Evolutionary conservation across 2,797 vertebrate species (phyloP), one percentile per base, ranked within the genome.

Genomic region (Buceros bicornis): DNA sequence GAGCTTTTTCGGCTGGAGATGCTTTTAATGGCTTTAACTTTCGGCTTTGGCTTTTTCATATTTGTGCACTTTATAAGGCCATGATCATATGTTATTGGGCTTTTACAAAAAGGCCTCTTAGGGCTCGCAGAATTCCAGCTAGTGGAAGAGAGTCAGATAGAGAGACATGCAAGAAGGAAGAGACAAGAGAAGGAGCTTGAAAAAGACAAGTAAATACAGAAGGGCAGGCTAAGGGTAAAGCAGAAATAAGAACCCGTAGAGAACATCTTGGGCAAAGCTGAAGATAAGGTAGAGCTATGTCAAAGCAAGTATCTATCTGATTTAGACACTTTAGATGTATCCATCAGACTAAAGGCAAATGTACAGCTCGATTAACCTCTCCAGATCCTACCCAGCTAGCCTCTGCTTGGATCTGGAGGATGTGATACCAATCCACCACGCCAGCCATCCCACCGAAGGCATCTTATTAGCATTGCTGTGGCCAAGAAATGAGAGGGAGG

Each of bases 91-190:
- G 95, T 94, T 91, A 93, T 66, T 77, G 29, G 51, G 16, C 60
- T 91, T 93, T 84, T 92, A 54, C 84, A 66, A 86, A 76, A 93
- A 91, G 53, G 37, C n/a, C 61, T 85, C 56, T 70, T 48, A 89
- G 56, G 74, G 57, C 76, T 79, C 67, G 73, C 54, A 83, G 88
- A 96, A 93, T 89, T 95, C 17, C 81, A 74, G 58, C n/a, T 74
- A 82, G 61, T 18, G 77, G 35, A 50, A 86, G 50, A 76, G 54
- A 22, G 37, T 67, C 60, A 71, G 64, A 40, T 50, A 47, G 70
- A 89, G 58, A 78, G 4, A 56, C 31, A 29, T 45, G 28, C 26
- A 77, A 25, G 65, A 86, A 90, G 10, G 4, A 67, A 60, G 45
- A 72, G 37, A 82, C 12, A 72, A 64, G 67, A 82, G 31, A 43